Conservation (phyloP, 2,888 invertebrate species). For the Nineta flava region DNA sequence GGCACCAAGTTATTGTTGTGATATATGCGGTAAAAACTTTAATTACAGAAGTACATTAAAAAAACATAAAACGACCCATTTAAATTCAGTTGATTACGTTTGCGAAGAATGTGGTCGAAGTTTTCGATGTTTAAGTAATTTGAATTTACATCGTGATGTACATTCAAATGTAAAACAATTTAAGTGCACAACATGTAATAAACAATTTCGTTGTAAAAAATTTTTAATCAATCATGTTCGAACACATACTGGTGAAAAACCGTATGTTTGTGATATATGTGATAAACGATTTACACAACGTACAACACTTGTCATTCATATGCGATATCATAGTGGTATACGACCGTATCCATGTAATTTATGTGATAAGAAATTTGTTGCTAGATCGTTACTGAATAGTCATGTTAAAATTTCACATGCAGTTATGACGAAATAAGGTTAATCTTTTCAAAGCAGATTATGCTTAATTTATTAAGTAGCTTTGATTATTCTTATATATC, state of each 20-base stretch:
- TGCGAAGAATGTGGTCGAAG: constrained; percentile 30
- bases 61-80: constrained; percentile 7
- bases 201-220: background rate
- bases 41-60: constrained; percentile 8
- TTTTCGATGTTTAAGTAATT: constrained; percentile 15
- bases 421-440: constrained; percentile 2
- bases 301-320: constrained; percentile 18
- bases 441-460: too few relatives aligned
- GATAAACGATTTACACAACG: constrained; percentile 24
- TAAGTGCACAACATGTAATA: background rate
- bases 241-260: constrained; percentile 1
- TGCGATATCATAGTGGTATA: constrained; percentile 1
- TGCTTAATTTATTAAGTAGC: too few relatives aligned
- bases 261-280: constrained; percentile 22
- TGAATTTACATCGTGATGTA: background rate
- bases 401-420: constrained; percentile 15
- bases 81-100: constrained; percentile 20
- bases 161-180: background rate
- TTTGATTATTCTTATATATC: too few relatives aligned
- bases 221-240: background rate
- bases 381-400: constrained; percentile 18
- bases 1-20: constrained; percentile 2
- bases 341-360: constrained; percentile 17
- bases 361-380: constrained; percentile 22
- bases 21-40: constrained; percentile 8